Conservation (phyloP, 2,797 vertebrate species). For the Myripristis murdjan region DNA sequence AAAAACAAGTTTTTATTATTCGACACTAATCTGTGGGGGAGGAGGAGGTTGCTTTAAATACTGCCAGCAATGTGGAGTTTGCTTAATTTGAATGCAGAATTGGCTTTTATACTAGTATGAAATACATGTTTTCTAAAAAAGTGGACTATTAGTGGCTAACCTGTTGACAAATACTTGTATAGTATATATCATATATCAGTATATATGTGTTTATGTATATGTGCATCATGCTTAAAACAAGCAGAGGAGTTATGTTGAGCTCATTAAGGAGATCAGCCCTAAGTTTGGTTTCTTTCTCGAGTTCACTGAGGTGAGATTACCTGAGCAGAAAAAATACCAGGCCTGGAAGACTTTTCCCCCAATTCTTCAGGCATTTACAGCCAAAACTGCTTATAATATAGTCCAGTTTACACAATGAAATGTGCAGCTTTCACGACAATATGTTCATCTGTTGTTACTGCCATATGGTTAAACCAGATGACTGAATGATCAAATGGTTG, state of each 20-base stretch:
- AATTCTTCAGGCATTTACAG: not conserved
- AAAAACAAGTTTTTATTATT: slow-evolving; percentile 16
- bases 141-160: too few species aligned
- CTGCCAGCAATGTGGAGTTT: not conserved
- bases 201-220: too few species aligned
- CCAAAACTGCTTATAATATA: not conserved
- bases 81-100: not conserved
- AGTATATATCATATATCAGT: too few species aligned
- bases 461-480: not conserved
- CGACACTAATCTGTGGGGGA: not conserved
- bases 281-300: too few species aligned
- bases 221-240: too few species aligned
- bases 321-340: too few species aligned
- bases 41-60: slow-evolving; percentile 4
- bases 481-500: not conserved
- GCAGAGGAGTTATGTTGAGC: too few species aligned
- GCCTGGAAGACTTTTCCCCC: not conserved
- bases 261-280: too few species aligned
- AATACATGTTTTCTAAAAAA: too few species aligned
- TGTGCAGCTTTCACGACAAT: not conserved
- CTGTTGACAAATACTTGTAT: too few species aligned
- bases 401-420: not conserved
- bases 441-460: not conserved
- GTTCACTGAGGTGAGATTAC: too few species aligned
- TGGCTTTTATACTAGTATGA: not conserved